phyloP scores from a whole-genome alignment of 2,797 vertebrate genomes.

The Distichodus sexfasciatus region DNA sequence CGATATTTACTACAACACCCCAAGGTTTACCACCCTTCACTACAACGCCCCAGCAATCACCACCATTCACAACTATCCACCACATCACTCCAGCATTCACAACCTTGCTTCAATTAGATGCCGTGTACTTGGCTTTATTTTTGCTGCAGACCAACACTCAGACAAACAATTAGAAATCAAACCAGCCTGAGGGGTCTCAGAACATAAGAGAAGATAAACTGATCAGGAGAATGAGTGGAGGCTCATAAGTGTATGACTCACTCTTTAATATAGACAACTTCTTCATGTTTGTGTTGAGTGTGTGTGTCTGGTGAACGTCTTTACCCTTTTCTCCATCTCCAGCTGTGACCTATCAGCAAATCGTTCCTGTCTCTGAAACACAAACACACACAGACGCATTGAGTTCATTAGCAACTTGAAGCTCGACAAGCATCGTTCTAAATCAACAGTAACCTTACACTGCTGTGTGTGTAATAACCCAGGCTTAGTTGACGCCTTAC shows the following conservation, averaged over 20 bases:
- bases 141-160: neutral
- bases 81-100: no score
- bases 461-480: neutral
- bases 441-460: neutral
- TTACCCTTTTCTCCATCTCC: slow-evolving; percentile 99
- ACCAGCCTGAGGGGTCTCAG: neutral
- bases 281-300: neutral
- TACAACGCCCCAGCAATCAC: no score
- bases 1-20: no score
- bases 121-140: no score
- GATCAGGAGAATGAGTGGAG: neutral
- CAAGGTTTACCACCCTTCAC: no score
- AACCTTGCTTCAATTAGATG: no score
- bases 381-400: slow-evolving; percentile 27
- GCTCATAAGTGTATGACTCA: neutral
- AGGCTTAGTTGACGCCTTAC: no score
- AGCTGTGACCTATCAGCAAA: slow-evolving; percentile 96
- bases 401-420: neutral
- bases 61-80: no score
- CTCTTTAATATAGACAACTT: no score
- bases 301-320: slow-evolving; percentile 13
- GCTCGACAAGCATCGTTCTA: neutral
- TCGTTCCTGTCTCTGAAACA: slow-evolving; percentile 94
- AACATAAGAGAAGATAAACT: neutral
- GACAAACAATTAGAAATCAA: no score